Base-by-base conservation (phyloP, 2,888 invertebrate species). In the Epistrophe grossulariae region DNA sequence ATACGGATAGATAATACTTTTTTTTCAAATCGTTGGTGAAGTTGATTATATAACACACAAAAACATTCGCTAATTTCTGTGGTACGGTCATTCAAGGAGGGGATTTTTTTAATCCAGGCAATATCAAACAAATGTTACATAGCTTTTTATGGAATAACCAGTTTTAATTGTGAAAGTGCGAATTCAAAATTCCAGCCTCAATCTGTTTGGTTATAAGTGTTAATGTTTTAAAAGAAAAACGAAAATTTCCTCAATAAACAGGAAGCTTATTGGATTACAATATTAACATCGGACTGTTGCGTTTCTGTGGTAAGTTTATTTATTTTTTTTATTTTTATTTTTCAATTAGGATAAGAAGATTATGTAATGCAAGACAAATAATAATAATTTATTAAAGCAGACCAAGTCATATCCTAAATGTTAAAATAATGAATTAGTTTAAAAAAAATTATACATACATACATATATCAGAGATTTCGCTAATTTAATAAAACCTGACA, bases 121-220 rank as follows among this genome's bases (percentile, higher is more conserved):
- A 55, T 50, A 62, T 19, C 62, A 52, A 57, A 59, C 60, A 59
- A 24, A 50, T 50, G 13, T 66, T 48, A 8, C 7, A 35, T 43
- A 19, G 24, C 17, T 40, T 72, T 45, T 45, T 28, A 55, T 45
- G 59, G 45, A 43, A 70, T 78, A 85, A 85, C 84, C 78, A 68
- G 84, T 85, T 81, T 74, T 70, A 78, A 78, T 81, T 78, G 84
- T 85, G 84, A 85, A 85, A 85, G 84, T 85, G 80, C 72, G 78
- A 85, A 73, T 73, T 62, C 17, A 57, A 84, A 84, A 57, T 68
- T 68, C 71, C 48, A n/a, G 19, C 52, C 31, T 11, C 31, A 40
- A 55, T 66, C 17, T 50, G 74, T 13, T 19, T 31, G 40, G 50
- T 71, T 15, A 40, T 24, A 28, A 24, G 60, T 74, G 73, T 24